phyloP scores from a whole-genome alignment of 1,140 invertebrate genomes.

The Zaprionus inermis region DNA sequence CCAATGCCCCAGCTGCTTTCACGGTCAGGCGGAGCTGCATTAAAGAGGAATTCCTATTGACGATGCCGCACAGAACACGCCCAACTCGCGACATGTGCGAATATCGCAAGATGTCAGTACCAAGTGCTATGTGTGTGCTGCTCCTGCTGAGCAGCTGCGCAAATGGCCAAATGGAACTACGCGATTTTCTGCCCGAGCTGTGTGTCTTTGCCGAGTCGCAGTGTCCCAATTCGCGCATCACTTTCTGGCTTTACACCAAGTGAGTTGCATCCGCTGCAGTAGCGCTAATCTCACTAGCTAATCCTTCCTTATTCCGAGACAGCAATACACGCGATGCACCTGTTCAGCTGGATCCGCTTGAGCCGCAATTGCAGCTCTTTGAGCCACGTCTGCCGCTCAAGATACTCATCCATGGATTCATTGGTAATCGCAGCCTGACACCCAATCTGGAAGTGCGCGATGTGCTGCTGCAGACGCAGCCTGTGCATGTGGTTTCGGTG shows the following conservation, averaged over 20 bases:
- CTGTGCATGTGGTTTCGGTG: conserved; percentile 84
- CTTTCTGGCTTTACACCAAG: conserved; percentile 79
- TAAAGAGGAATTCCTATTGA: conserved; percentile 63
- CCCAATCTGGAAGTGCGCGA: conserved; percentile 72
- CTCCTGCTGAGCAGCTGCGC: background rate
- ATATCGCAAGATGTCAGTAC: conserved; percentile 20
- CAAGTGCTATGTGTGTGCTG: background rate
- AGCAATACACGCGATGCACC: conserved; percentile 54
- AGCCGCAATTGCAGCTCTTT: conserved; percentile 67
- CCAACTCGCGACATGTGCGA: conserved; percentile 54
- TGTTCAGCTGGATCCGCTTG: conserved; percentile 49
- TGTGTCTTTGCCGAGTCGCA: conserved; percentile 54
- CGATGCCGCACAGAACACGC: conserved; percentile 33
- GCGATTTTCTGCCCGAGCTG: conserved; percentile 43
- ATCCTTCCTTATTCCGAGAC: background rate
- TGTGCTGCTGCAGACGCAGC: conserved; percentile 75
- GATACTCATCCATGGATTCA: conserved; percentile 83
- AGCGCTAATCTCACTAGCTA: background rate
- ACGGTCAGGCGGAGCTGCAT: conserved; percentile 39
- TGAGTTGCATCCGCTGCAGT: conserved; percentile 51
- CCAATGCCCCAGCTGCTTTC: conserved; percentile 34
- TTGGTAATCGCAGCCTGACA: conserved; percentile 57
- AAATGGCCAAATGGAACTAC: conserved; percentile 19
- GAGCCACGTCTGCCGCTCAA: conserved; percentile 70
- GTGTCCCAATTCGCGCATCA: conserved; percentile 66